phyloP scores from a whole-genome alignment of 2,888 invertebrate species.

The Calliopum simillimum region DNA sequence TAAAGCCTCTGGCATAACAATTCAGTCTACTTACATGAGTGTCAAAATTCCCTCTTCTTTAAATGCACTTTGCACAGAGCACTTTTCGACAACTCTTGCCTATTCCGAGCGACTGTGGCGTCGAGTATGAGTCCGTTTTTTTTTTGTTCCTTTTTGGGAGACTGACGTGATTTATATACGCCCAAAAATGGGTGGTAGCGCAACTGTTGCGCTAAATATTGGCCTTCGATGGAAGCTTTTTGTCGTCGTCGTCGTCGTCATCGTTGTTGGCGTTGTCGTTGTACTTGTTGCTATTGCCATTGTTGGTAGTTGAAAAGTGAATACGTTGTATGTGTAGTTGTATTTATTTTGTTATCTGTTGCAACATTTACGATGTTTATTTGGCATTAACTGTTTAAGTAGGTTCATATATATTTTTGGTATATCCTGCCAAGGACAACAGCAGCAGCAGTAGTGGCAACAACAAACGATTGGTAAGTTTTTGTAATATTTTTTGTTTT shows the following conservation, averaged over 20 bases:
- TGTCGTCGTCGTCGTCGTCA: too few relatives aligned
- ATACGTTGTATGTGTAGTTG: neutral
- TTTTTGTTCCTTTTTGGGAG: neutral
- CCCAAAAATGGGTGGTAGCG: neutral
- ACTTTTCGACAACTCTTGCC: constrained; percentile 16
- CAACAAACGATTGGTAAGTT: neutral
- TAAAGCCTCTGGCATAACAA: constrained; percentile 13
- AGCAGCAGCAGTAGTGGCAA: neutral
- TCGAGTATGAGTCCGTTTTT: neutral
- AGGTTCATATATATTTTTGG: neutral
- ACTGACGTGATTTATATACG: constrained; percentile 8
- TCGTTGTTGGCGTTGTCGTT: too few relatives aligned
- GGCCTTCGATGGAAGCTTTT: neutral
- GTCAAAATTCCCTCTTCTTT: constrained; percentile 8
- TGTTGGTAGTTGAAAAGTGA: too few relatives aligned
- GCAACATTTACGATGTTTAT: constrained; percentile 7
- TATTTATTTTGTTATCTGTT: constrained; percentile 22
- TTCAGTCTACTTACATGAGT: constrained; percentile 9
- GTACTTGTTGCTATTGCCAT: too few relatives aligned
- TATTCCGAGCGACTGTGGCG: neutral
- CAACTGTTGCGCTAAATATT: constrained; percentile 16
- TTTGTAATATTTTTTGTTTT: neutral
- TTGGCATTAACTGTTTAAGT: constrained; percentile 1
- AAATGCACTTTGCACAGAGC: constrained; percentile 16
- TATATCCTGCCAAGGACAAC: too few relatives aligned